A percentile compares a stretch with the other conserved stretches of the same genome.
Conservation (phyloP, 2,113 vertebrate genomes). For the Pituophis catenifer region DNA sequence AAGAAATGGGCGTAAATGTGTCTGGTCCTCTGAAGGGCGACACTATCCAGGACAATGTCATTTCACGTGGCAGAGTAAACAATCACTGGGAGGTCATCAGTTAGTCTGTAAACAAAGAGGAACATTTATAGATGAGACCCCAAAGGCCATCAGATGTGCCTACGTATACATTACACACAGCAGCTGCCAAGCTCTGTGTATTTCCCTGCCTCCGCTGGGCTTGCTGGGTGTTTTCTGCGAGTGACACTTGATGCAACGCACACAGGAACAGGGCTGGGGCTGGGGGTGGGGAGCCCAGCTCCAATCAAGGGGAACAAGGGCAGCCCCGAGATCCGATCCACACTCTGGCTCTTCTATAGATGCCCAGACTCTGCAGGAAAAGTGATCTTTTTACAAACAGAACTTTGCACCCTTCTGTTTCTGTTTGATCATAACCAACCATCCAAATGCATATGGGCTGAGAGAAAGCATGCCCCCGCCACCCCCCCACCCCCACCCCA, state of each 20-base stretch:
- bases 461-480: conserved; percentile 68
- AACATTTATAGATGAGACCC: conserved; percentile 19
- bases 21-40: conserved; percentile 30
- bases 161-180: conserved; percentile 1
- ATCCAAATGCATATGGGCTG: conserved; percentile 59
- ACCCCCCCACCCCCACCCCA: conserved; percentile 8
- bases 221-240: conserved; percentile 39
- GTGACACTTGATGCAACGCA: conserved; percentile 46
- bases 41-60: conserved; percentile 19
- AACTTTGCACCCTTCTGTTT: conserved; percentile 58
- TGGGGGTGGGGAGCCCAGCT: conserved; percentile 39
- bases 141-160: neutral
- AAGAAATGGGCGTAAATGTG: conserved; percentile 25
- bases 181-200: conserved; percentile 41
- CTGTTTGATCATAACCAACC: conserved; percentile 72
- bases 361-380: conserved; percentile 66
- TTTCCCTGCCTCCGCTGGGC: conserved; percentile 48
- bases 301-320: conserved; percentile 65
- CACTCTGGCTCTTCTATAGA: conserved; percentile 70
- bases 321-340: conserved; percentile 56
- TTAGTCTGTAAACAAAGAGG: conserved; percentile 37
- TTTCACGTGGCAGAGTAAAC: conserved; percentile 49
- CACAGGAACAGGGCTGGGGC: conserved; percentile 48
- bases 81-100: conserved; percentile 45
- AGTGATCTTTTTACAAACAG: conserved; percentile 65